Evolutionary conservation across 2,888 invertebrate genomes (phyloP), one percentile per base, ranked within the genome.

Genomic region (Achlya flavicornis): DNA sequence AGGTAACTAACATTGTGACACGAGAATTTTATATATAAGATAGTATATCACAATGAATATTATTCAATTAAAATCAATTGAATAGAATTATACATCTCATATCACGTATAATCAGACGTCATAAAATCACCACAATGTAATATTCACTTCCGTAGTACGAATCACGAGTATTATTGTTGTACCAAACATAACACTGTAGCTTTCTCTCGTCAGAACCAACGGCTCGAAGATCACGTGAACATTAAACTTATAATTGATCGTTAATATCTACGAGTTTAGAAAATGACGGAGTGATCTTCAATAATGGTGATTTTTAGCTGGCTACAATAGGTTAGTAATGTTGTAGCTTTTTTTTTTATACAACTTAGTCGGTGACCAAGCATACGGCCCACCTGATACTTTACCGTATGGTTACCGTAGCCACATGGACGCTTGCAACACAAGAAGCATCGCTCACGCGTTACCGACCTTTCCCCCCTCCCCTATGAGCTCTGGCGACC

Each of bases 141-240:
- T 43, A 43, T 41, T 60, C 60, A 60, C 14, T 41, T 41, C 16
- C n/a, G 19, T 19, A 53, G 16, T 5, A 14, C 60, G 43, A 41
- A 38, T 60, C 60, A 60, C 43, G 41, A 60, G 16, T 53, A 53
- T 60, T 60, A 38, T 58, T 58, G 43, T 41, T 41, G 35, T 43
- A 26, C 59, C 38, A 60, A 60, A 41, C 41, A 41, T 41, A 41
- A 60, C 60, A 60, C 60, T 60, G 43, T 59, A 41, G 14, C 60
- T 60, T 60, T 60, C 60, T 60, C 60, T 41, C 38, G 41, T 59
- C 59, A 11, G 19, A 41, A 60, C 19, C 12, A 43, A 41, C 26
- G 33, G 53, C 10, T 10, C 58, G 43, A 60, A 26, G 5, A 14
- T 60, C 43, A 60, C 60, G 14, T 43, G 41, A 12, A 19, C 16